Conservation (phyloP, 2,888 invertebrate species). For the Phanerotoma sp. region DNA sequence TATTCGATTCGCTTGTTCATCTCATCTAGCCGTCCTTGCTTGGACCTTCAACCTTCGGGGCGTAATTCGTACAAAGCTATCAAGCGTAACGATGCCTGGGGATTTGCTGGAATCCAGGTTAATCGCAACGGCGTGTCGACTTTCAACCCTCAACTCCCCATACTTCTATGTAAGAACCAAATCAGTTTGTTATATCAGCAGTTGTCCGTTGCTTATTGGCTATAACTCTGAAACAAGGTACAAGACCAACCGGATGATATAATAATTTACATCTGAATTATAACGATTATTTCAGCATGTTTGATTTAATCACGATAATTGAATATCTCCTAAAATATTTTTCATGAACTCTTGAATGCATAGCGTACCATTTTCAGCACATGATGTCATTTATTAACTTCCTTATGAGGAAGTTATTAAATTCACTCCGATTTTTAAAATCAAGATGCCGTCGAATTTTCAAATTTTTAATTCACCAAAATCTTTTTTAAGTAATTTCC, state of each 20-base stretch:
- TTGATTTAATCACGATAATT: constrained; percentile 1
- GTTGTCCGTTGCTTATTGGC: constrained; percentile 6
- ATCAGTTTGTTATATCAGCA: constrained; percentile 13
- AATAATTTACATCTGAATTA: neutral
- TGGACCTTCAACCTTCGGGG: constrained; percentile 12
- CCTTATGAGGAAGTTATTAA: no score
- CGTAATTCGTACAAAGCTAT: constrained; percentile 12
- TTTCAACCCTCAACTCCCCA: constrained; percentile 7
- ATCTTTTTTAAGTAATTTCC: no score
- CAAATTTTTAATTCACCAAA: no score
- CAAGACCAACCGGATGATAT: neutral
- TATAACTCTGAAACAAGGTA: neutral
- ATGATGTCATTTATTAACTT: no score
- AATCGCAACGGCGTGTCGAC: constrained; percentile 25
- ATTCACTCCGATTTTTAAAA: no score
- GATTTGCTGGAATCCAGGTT: constrained; percentile 27
- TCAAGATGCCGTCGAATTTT: no score
- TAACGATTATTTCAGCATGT: constrained; percentile 1
- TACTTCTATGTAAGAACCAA: constrained; percentile 7
- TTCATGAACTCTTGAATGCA: no score
- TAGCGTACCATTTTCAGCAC: no score
- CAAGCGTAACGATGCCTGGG: constrained; percentile 15
- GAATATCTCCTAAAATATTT: no score
- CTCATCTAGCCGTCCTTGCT: neutral
- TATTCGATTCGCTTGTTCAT: neutral